Evolutionary conservation across 2,797 vertebrate species (phyloP).

Genomic region (Bradypus variegatus): DNA sequence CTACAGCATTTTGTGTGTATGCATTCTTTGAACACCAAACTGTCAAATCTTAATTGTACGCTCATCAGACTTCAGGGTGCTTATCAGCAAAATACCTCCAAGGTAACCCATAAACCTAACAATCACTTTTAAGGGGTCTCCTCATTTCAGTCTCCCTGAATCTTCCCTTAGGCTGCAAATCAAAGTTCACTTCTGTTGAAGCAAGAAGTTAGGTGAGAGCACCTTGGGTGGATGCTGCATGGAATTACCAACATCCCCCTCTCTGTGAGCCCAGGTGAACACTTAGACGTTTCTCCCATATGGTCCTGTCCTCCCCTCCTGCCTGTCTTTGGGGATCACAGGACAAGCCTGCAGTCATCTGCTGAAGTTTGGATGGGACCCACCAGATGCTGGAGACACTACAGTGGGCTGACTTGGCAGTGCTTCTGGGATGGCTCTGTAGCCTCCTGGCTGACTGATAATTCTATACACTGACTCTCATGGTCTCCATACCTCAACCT

Average conservation of each 20-base stretch:
- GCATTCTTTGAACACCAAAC: neutral
- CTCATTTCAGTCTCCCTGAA: neutral
- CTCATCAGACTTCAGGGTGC: neutral
- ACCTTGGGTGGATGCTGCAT: neutral
- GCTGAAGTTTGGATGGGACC: conserved; percentile 15
- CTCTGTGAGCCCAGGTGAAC: no score
- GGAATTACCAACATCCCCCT: no score
- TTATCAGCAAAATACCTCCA: neutral
- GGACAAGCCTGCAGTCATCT: conserved; percentile 1
- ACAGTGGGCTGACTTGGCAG: neutral
- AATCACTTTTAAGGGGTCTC: neutral
- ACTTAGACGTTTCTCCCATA: neutral
- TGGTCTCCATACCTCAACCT: conserved; percentile 16
- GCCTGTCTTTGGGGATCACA: neutral
- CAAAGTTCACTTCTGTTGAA: neutral
- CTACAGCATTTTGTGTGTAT: neutral
- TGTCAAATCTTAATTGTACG: neutral
- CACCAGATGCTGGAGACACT: neutral
- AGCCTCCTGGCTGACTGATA: conserved; percentile 1
- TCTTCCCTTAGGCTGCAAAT: neutral
- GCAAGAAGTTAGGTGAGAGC: neutral
- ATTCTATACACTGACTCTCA: neutral
- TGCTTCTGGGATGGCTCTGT: neutral
- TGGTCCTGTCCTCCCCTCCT: neutral
- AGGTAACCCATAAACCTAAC: neutral